A percentile compares a stretch with the other conserved stretches of the same genome.
Conservation (phyloP, 1,140 invertebrate genomes). For the Phymastichus coffea region DNA sequence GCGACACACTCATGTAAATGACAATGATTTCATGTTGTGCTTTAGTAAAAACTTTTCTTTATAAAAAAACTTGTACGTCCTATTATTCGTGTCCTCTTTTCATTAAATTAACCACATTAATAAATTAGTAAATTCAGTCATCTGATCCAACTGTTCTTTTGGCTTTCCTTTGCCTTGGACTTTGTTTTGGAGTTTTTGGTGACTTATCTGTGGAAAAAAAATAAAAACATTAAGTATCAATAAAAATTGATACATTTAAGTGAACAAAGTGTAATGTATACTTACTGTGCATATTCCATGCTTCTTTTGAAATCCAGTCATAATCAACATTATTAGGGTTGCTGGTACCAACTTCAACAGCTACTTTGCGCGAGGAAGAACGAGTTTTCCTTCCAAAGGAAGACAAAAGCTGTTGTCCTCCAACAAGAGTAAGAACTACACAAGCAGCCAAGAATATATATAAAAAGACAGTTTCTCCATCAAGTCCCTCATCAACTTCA, state of each 20-base stretch:
- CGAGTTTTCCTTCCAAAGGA: constrained; percentile 69
- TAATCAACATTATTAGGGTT: constrained; percentile 95
- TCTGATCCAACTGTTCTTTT: constrained; percentile 70
- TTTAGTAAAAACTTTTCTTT: constrained; percentile 17
- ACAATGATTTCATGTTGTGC: constrained; percentile 15
- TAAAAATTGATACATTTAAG: not conserved
- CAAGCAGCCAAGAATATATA: constrained; percentile 92
- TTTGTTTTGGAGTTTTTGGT: constrained; percentile 62
- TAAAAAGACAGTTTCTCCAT: constrained; percentile 98
- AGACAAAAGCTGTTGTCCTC: constrained; percentile 86
- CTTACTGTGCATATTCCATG: constrained; percentile 80
- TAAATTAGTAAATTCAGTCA: constrained; percentile 45
- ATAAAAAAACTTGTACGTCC: constrained; percentile 18
- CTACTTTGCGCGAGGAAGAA: constrained; percentile 62
- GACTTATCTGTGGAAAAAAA: constrained; percentile 52
- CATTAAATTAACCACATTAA: constrained; percentile 25
- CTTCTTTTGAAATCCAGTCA: constrained; percentile 95
- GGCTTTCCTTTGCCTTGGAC: constrained; percentile 71
- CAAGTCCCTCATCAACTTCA: constrained; percentile 94
- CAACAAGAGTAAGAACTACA: constrained; percentile 81
- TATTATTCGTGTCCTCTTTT: constrained; percentile 5
- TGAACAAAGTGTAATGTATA: constrained; percentile 35
- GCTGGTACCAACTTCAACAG: constrained; percentile 75
- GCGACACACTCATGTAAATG: constrained; percentile 9
- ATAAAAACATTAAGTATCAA: not conserved